Evolutionary conservation across 2,888 invertebrate genomes (phyloP).

Genomic region (Drosophila neotestacea): DNA sequence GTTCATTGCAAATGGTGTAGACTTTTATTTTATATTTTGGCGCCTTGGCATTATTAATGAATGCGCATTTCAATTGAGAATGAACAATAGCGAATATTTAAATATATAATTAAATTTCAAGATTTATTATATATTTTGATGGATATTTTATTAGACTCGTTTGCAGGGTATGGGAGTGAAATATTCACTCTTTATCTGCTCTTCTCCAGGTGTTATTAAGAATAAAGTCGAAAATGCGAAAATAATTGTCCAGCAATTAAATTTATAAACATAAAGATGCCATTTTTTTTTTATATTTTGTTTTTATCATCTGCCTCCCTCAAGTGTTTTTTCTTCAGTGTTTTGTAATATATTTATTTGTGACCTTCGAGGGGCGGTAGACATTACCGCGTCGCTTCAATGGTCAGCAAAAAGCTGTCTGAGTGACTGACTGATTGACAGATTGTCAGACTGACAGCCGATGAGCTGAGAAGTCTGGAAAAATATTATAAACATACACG

Average conservation of each 20-base stretch:
- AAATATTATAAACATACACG: constrained; percentile 10
- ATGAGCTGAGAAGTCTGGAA: constrained; percentile 34
- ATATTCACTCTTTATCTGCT: not conserved
- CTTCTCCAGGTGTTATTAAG: constrained; percentile 2
- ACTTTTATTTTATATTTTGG: not conserved
- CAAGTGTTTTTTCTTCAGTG: constrained; percentile 50
- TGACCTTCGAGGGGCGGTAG: constrained; percentile 76
- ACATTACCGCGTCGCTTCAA: constrained; percentile 70
- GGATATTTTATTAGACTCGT: constrained; percentile 1
- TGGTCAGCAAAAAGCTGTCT: constrained; percentile 53
- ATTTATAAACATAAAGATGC: constrained; percentile 8
- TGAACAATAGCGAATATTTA: constrained; percentile 18
- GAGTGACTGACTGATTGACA: constrained; percentile 45
- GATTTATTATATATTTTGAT: constrained; percentile 10
- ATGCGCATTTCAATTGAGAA: constrained; percentile 19
- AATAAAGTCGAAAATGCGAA: constrained; percentile 21
- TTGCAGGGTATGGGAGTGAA: not conserved
- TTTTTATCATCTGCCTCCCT: constrained; percentile 51
- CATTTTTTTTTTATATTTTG: not conserved
- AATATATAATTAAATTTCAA: constrained; percentile 15
- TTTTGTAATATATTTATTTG: constrained; percentile 8
- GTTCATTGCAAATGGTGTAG: constrained; percentile 1
- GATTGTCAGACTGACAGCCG: constrained; percentile 56
- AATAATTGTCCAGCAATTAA: constrained; percentile 21
- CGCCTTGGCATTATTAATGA: constrained; percentile 20